phyloP scores from a whole-genome alignment of 35 echinoderm and acorn worm species.

The Eucidaris tribuloides region DNA sequence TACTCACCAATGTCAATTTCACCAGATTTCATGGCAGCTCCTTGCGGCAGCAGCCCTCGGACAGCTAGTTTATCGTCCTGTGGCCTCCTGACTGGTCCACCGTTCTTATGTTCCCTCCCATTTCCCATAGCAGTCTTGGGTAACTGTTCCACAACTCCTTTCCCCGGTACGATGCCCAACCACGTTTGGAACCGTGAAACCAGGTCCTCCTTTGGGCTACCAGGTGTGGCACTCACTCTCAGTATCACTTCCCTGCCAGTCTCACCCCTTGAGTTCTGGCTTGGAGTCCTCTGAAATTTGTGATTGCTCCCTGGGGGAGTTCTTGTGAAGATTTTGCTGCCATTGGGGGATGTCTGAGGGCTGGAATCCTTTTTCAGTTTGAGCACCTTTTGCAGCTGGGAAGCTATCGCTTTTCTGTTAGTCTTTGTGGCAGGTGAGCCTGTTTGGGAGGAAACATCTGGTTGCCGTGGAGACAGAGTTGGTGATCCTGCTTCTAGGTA shows the following conservation, averaged over 20 bases:
- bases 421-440: not conserved
- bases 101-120: slow-evolving; percentile 25
- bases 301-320: slow-evolving; percentile 12
- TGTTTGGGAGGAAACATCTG: not conserved
- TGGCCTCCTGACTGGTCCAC: slow-evolving; percentile 10
- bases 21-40: slow-evolving; percentile 66
- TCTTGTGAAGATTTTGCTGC: not conserved
- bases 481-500: slow-evolving; percentile 59
- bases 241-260: slow-evolving; percentile 48
- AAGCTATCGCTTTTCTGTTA: slow-evolving; percentile 1
- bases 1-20: slow-evolving; percentile 69
- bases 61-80: slow-evolving; percentile 32
- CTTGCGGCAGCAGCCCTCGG: slow-evolving; percentile 42
- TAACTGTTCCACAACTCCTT: not conserved
- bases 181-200: slow-evolving; percentile 25
- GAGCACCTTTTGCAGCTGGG: slow-evolving; percentile 20
- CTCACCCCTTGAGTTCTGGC: not conserved
- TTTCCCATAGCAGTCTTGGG: not conserved
- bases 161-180: slow-evolving; percentile 56
- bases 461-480: not conserved
- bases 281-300: not conserved
- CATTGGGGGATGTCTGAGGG: slow-evolving; percentile 7
- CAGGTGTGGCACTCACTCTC: not conserved
- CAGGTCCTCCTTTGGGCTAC: not conserved
- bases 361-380: slow-evolving; percentile 5